phyloP scores from a whole-genome alignment of 2,113 vertebrate species.

The Semnornis frantzii region DNA sequence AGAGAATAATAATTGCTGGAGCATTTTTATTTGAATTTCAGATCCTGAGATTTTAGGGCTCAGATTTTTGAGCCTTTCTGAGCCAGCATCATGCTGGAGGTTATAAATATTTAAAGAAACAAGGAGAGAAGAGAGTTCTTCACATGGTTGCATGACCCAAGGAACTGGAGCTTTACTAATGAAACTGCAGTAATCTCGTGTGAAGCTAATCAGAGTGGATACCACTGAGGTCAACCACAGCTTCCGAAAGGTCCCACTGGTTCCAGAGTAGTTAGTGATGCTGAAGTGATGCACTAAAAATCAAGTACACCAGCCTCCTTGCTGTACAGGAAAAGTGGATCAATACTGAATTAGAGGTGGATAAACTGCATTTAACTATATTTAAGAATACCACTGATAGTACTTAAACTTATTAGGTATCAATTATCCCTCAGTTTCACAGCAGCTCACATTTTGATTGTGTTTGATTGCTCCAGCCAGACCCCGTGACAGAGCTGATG shows the following conservation, averaged over 20 bases:
- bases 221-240: constrained; percentile 9
- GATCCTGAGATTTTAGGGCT: background rate
- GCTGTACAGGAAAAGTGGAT: background rate
- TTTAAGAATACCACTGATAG: constrained; percentile 53
- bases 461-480: background rate
- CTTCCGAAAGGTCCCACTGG: constrained; percentile 1
- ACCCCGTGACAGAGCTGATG: background rate
- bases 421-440: constrained; percentile 39
- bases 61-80: background rate
- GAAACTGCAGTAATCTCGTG: constrained; percentile 15
- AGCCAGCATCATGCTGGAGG: background rate
- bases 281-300: constrained; percentile 5
- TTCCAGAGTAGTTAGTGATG: background rate
- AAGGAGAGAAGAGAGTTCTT: background rate
- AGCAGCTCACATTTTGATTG: background rate
- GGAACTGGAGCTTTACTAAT: background rate
- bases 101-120: background rate
- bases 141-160: background rate
- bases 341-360: constrained; percentile 51
- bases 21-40: background rate
- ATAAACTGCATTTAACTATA: constrained; percentile 62
- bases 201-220: background rate
- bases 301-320: constrained; percentile 3
- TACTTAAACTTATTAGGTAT: constrained; percentile 47
- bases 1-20: background rate